Percentiles rank a stretch among this genome's conserved stretches.
phyloP scores from a whole-genome alignment of 1,140 invertebrate species.

The Aphaenogaster floridana region DNA sequence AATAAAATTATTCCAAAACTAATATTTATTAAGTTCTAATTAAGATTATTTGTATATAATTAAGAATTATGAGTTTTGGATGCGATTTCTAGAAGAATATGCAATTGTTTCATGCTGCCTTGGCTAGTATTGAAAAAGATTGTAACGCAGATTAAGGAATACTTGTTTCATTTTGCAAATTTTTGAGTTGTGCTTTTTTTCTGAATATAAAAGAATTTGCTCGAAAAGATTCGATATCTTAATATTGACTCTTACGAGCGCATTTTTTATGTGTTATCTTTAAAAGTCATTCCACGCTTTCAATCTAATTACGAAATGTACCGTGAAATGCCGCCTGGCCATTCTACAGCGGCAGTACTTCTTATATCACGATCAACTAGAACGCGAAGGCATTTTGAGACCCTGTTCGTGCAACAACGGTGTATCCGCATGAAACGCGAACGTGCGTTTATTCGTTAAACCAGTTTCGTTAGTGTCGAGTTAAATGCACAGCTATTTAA shows the following conservation, averaged over 20 bases:
- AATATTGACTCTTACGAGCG: background rate
- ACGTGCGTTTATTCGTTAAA: constrained; percentile 39
- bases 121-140: background rate
- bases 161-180: background rate
- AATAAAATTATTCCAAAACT: background rate
- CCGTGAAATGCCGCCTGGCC: constrained; percentile 17
- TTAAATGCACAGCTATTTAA: constrained; percentile 19
- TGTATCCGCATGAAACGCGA: constrained; percentile 14
- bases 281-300: constrained; percentile 35
- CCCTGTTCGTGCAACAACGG: background rate
- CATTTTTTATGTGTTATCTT: constrained; percentile 25
- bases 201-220: background rate
- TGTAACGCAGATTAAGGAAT: background rate
- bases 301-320: constrained; percentile 58
- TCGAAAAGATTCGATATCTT: background rate
- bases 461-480: constrained; percentile 46
- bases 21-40: background rate
- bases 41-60: background rate
- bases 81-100: background rate
- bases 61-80: background rate
- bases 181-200: background rate
- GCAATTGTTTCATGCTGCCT: background rate
- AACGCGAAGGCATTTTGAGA: constrained; percentile 55
- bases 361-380: constrained; percentile 49
- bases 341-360: constrained; percentile 1